Evolutionary conservation across 2,888 invertebrate species (phyloP), one percentile per base, ranked within the genome.

Genomic region (Cordilura impudica): DNA sequence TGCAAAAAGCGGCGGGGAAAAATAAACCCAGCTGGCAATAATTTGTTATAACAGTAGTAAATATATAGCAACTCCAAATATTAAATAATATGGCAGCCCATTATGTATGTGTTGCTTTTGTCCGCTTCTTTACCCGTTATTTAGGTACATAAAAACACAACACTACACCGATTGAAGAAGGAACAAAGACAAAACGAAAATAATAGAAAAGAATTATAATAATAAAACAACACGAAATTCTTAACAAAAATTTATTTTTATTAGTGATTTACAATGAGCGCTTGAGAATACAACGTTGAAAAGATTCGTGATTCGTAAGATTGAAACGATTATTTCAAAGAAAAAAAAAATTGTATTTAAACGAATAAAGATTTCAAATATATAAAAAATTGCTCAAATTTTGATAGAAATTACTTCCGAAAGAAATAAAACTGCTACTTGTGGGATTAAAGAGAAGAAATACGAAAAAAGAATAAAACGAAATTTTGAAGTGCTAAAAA

Each of bases 211-310:
- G 69, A 75, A 75, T 63, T 49, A 35, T 39, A 58, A 76, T 47
- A 61, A 49, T 49, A 54, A 45, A 74, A 70, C 18, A 29, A 51
- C 45, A 31, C 49, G 47, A 70, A 47, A 75, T 76, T 76, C 75
- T 76, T 63, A 70, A 63, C 49, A 69, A 35, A 72, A 72, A 66
- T 45, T 35, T 61, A 66, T 29, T 53, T 60, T 58, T 67, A 66
- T 77, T 71, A 71, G 71, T 77, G 54, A 70, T 72, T 77, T 56
- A 72, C 77, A 66, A 71, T 72, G 75, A 75, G 75, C 56, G 75
- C 71, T 75, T 63, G 63, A 79, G 75, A 73, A 79, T 79, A 79
- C 79, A 79, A 79, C 79, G 66, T 79, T 72, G 71, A 79, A 75
- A 75, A 79, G 71, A 75, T 72, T 78, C 67, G 79, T 79, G 67